Evolutionary conservation across 2,888 invertebrate species (phyloP), one percentile per base, ranked within the genome.

Genomic region (Drosophila formosana): DNA sequence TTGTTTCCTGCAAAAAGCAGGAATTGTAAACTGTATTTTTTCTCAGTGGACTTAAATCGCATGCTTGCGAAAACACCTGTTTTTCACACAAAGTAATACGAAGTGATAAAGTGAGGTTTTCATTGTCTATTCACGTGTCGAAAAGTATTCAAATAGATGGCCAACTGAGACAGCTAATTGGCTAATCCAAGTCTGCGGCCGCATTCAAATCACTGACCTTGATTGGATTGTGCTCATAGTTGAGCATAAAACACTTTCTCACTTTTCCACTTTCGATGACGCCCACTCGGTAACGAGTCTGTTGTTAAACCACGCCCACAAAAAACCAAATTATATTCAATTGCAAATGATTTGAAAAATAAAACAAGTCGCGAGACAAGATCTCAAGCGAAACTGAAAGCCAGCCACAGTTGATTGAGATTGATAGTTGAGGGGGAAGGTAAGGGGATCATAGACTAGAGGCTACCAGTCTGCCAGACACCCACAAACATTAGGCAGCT

Each of bases 301-400:
- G 45, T 55, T 58, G 30, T 65, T 45, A 41, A 45, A 39, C 53
- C 77, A 62, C 65, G 66, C 69, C 52, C 56, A 66, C 80, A 64
- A 68, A 23, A 13, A 26, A 18, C 11, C n/a, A 6, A 23, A 23
- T 79, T 82, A 67, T 70, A 67, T 82, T 84, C 83, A 80, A 85
- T 79, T 83, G 78, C 66, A 78, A 66, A 74, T 73, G 65, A 78
- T 73, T 78, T 72, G 45, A 62, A 66, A 65, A 53, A 56, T 46
- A 41, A 66, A 65, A 66, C 62, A 39, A 65, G 53, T 64, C 64
- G 34, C 56, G 58, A 65, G 68, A 72, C 73, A 80, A 83, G 72
- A 80, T 80, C 66, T 69, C 58, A 52, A 78, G 67, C 58, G 70
- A 75, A 81, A 83, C 64, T 34, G 75, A 85, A 86, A 82, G 69